These are phyloP conservation scores for Phrynocephalus guinanensis DNA, from an alignment of 2,797 vertebrate species.

Conservation along the genomic window DNA sequence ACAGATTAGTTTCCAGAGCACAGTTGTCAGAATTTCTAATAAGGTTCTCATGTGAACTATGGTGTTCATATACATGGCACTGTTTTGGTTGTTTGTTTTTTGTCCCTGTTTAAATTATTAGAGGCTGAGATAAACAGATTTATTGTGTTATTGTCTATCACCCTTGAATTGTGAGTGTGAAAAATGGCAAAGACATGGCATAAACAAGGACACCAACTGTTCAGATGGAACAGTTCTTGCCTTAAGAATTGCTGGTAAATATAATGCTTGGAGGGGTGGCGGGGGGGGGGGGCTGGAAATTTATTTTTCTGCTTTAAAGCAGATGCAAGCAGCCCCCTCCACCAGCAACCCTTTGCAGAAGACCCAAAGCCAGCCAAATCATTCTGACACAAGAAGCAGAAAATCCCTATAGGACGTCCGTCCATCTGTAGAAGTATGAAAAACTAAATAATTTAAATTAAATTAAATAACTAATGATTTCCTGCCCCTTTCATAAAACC, in stretches of 20 bases:
- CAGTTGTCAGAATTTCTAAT: neutral
- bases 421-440: neutral
- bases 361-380: neutral
- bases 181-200: neutral
- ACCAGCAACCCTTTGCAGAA: neutral
- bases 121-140: neutral
- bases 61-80: neutral
- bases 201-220: neutral
- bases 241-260: neutral
- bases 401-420: neutral
- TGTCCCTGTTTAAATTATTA: neutral
- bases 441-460: no score
- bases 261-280: neutral
- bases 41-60: neutral
- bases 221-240: neutral
- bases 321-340: neutral
- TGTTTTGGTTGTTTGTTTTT: neutral
- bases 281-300: no score
- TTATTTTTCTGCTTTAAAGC: neutral
- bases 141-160: neutral
- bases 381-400: neutral
- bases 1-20: neutral
- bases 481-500: neutral
- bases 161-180: neutral
- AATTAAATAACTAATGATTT: no score